Percentiles rank a stretch among this genome's conserved stretches.
Evolutionary conservation across 2,888 invertebrate species (phyloP).

Genomic region (Onchidella celtica): DNA sequence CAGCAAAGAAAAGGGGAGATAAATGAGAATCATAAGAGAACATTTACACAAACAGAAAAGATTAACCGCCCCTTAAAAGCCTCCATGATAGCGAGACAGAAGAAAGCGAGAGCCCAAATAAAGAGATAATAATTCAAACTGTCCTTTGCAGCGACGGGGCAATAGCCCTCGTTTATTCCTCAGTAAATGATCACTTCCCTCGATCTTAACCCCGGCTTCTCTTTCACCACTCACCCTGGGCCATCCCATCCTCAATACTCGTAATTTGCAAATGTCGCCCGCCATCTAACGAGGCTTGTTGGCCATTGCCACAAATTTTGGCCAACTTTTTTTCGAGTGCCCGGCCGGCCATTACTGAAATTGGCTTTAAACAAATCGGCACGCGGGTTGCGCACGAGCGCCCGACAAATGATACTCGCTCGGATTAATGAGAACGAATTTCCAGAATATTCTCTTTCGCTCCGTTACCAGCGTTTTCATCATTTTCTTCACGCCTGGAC

Average conservation of each 20-base stretch:
- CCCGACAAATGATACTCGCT: conserved; percentile 40
- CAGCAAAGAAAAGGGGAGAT: conserved; percentile 33
- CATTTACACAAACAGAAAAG: conserved; percentile 43
- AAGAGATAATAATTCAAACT: conserved; percentile 44
- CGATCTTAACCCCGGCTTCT: conserved; percentile 36
- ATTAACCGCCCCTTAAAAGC: conserved; percentile 41
- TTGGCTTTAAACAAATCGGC: conserved; percentile 45
- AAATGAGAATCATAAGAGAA: conserved; percentile 40
- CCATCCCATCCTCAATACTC: conserved; percentile 19
- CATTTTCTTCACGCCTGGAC: background rate
- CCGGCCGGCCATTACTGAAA: conserved; percentile 46
- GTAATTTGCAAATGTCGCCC: conserved; percentile 40
- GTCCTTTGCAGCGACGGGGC: conserved; percentile 10
- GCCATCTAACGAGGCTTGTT: conserved; percentile 44
- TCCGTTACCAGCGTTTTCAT: conserved; percentile 20
- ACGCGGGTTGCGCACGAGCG: conserved; percentile 19
- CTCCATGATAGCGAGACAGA: conserved; percentile 29
- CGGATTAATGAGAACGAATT: conserved; percentile 25
- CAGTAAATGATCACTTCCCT: conserved; percentile 40
- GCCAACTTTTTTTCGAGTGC: conserved; percentile 25
- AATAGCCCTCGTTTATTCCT: conserved; percentile 36
- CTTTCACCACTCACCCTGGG: conserved; percentile 15
- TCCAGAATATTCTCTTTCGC: conserved; percentile 29
- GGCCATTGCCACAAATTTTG: conserved; percentile 36
- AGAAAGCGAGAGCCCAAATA: conserved; percentile 29